Conservation (phyloP, 2,888 invertebrate species). For the Thelaira solivaga region DNA sequence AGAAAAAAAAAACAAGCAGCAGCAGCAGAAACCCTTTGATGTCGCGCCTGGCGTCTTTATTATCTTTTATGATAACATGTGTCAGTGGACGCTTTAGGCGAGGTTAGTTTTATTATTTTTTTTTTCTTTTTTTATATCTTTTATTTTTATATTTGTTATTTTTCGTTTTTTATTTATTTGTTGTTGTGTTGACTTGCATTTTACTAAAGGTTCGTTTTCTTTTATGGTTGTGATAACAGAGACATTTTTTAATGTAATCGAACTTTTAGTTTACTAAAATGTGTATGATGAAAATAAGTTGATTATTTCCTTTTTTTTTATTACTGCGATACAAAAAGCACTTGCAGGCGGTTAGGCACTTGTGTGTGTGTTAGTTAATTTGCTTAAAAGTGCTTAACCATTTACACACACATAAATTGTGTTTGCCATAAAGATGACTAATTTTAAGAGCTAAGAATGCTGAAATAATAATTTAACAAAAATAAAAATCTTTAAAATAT, state of each 20-base stretch:
- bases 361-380: background rate
- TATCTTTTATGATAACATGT: slow-evolving; percentile 67
- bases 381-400: no score
- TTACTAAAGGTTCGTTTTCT: slow-evolving; percentile 45
- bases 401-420: no score
- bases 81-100: slow-evolving; percentile 63
- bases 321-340: background rate
- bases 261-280: slow-evolving; percentile 54
- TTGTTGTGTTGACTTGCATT: slow-evolving; percentile 32
- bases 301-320: slow-evolving; percentile 11
- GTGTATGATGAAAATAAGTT: slow-evolving; percentile 26
- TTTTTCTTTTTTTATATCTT: slow-evolving; percentile 8
- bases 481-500: no score
- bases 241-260: slow-evolving; percentile 59
- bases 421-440: no score
- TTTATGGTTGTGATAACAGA: slow-evolving; percentile 58
- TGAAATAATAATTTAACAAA: no score
- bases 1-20: slow-evolving; percentile 1
- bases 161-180: background rate
- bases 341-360: background rate
- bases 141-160: background rate
- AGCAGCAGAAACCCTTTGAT: slow-evolving; percentile 64
- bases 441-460: no score
- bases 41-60: slow-evolving; percentile 73
- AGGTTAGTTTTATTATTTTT: slow-evolving; percentile 44